Conservation (phyloP, 2,888 invertebrate species). For the Mythimna vitellina region DNA sequence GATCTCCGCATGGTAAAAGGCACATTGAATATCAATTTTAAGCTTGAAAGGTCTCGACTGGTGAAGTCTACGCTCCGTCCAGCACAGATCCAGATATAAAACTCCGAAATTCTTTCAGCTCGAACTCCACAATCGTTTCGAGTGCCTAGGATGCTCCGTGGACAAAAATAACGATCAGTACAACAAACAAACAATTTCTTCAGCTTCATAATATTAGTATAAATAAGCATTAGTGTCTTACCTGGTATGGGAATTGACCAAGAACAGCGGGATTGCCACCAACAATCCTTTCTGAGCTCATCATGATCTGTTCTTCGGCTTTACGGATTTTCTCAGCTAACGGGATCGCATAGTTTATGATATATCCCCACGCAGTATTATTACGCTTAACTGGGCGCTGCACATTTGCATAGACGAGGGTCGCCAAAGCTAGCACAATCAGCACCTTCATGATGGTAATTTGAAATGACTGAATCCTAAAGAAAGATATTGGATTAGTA, state of each 20-base stretch:
- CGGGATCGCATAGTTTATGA: conserved; percentile 70
- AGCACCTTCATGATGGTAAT: conserved; percentile 57
- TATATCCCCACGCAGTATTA: conserved; percentile 71
- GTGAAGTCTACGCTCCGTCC: too few species aligned
- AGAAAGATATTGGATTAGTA: conserved; percentile 24
- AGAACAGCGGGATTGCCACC: conserved; percentile 70
- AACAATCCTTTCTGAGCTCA: conserved; percentile 69
- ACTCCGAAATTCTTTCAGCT: too few species aligned
- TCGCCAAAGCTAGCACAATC: conserved; percentile 50
- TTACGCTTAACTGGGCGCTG: conserved; percentile 42
- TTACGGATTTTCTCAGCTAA: conserved; percentile 71
- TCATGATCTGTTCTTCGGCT: conserved; percentile 67
- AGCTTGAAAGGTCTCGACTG: too few species aligned
- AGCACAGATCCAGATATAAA: too few species aligned
- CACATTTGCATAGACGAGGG: conserved; percentile 52
- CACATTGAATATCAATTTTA: too few species aligned
- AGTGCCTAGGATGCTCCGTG: too few species aligned
- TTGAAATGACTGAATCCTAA: conserved; percentile 12
- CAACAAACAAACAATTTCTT: too few species aligned
- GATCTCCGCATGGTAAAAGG: too few species aligned
- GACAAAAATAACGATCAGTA: too few species aligned
- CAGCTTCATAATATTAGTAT: too few species aligned
- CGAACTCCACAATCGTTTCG: too few species aligned
- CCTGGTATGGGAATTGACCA: conserved; percentile 76
- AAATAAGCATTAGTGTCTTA: conserved; percentile 34